Conservation (phyloP, 2,797 vertebrate genomes). For the Macroramphosus scolopax region DNA sequence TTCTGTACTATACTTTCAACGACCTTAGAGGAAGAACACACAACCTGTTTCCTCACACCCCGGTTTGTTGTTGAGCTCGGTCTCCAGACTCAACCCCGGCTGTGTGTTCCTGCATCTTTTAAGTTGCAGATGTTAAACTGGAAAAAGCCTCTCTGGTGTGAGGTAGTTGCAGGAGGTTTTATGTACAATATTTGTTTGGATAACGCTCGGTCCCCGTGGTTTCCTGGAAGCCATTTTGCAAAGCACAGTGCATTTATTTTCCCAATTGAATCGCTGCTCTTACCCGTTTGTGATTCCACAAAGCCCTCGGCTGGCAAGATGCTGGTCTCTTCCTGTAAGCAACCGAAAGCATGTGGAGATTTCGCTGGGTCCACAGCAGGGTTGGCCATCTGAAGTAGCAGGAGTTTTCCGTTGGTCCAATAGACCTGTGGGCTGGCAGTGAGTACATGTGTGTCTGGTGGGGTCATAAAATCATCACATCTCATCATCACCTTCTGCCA, state of each 20-base stretch:
- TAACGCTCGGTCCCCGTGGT: constrained; percentile 2
- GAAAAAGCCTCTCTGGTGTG: not conserved
- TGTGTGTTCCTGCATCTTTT: too few species aligned
- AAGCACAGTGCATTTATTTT: constrained; percentile 30
- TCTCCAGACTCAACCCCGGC: too few species aligned
- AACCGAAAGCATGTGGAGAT: constrained; percentile 28
- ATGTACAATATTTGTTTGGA: not conserved
- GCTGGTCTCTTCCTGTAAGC: constrained; percentile 37
- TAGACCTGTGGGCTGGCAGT: constrained; percentile 45
- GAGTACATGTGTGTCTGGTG: constrained; percentile 19
- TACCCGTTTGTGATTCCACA: constrained; percentile 40
- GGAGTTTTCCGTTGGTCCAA: constrained; percentile 31
- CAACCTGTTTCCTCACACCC: too few species aligned
- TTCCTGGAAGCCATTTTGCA: constrained; percentile 22
- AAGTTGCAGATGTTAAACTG: not conserved
- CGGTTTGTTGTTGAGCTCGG: too few species aligned
- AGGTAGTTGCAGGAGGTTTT: not conserved
- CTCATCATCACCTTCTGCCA: constrained; percentile 26
- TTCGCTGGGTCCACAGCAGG: constrained; percentile 36
- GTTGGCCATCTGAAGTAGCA: constrained; percentile 41
- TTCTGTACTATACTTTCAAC: too few species aligned
- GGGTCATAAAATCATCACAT: constrained; percentile 40
- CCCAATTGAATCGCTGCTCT: constrained; percentile 29
- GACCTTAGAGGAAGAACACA: too few species aligned
- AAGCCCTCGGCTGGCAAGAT: constrained; percentile 46